Percentiles rank a stretch among this genome's conserved stretches.
Evolutionary conservation across 2,888 invertebrate species (phyloP).

Genomic region (Drosophila sordidapex): DNA sequence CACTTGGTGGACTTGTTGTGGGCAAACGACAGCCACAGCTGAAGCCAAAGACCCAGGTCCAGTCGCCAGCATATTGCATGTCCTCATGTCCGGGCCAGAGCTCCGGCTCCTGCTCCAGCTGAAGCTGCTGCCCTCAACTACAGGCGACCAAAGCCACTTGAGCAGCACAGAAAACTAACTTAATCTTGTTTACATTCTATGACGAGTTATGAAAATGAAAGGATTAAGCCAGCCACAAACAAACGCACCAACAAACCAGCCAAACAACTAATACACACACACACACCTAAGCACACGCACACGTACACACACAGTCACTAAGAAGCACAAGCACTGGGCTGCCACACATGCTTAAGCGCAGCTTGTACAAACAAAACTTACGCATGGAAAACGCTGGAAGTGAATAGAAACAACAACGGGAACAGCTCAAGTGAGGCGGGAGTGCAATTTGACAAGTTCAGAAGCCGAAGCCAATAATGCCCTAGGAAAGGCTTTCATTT

Average conservation of each 20-base stretch:
- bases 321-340: slow-evolving; percentile 4
- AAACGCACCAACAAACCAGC: slow-evolving; percentile 60
- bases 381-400: slow-evolving; percentile 65
- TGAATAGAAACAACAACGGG: slow-evolving; percentile 33
- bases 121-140: slow-evolving; percentile 14
- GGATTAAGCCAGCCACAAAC: slow-evolving; percentile 78
- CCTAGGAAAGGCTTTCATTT: slow-evolving; percentile 46
- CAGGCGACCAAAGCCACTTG: slow-evolving; percentile 73
- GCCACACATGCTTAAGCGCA: slow-evolving; percentile 61
- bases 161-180: slow-evolving; percentile 77
- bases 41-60: slow-evolving; percentile 3
- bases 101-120: slow-evolving; percentile 3
- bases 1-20: slow-evolving; percentile 80
- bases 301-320: neutral
- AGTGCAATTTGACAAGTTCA: slow-evolving; percentile 44
- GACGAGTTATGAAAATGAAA: slow-evolving; percentile 82
- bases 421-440: neutral
- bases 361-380: slow-evolving; percentile 75
- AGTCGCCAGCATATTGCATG: slow-evolving; percentile 57
- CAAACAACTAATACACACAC: slow-evolving; percentile 32
- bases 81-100: slow-evolving; percentile 41
- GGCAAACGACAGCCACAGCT: slow-evolving; percentile 61
- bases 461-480: slow-evolving; percentile 52
- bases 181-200: slow-evolving; percentile 82
- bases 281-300: slow-evolving; percentile 22